These are phyloP conservation scores for Drosophila niveifrons DNA, from an alignment of 2,888 invertebrate species.

Conservation along the genomic window DNA sequence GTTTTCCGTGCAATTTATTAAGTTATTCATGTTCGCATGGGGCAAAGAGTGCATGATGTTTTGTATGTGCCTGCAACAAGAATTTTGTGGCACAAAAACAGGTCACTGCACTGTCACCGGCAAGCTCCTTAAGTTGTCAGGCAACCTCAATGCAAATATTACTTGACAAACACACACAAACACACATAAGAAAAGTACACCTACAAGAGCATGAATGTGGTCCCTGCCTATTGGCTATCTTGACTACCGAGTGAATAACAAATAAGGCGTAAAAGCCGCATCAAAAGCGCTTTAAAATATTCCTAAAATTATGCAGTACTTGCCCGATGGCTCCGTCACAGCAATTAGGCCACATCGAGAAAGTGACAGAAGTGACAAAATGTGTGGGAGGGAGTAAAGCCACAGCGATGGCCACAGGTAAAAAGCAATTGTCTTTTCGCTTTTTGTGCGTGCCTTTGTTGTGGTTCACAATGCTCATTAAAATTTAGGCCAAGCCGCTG, in stretches of 20 bases:
- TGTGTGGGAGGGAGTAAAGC: conserved; percentile 22
- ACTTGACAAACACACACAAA: conserved; percentile 44
- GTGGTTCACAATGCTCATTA: conserved; percentile 78
- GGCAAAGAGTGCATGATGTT: conserved; percentile 1
- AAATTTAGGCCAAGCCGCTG: conserved; percentile 76
- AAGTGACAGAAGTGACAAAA: conserved; percentile 2
- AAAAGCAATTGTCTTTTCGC: conserved; percentile 76
- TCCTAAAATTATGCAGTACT: conserved; percentile 72
- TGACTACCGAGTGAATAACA: conserved; percentile 73
- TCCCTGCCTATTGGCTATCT: conserved; percentile 29
- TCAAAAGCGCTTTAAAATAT: conserved; percentile 72
- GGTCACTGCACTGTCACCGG: conserved; percentile 63
- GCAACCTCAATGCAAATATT: conserved; percentile 62
- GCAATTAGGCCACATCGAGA: conserved; percentile 45
- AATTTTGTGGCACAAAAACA: conserved; percentile 60
- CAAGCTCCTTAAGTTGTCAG: conserved; percentile 71
- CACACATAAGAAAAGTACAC: conserved; percentile 10
- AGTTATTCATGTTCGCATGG: conserved; percentile 50
- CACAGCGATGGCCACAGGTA: conserved; percentile 75
- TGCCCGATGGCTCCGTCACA: conserved; percentile 43
- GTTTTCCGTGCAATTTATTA: conserved; percentile 36
- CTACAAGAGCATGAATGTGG: conserved; percentile 3
- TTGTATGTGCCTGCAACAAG: conserved; percentile 27
- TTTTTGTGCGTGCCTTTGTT: conserved; percentile 72
- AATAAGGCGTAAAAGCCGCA: conserved; percentile 81